phyloP scores from a whole-genome alignment of 2,113 vertebrate genomes.

The Anarhynchus alexandrinus region DNA sequence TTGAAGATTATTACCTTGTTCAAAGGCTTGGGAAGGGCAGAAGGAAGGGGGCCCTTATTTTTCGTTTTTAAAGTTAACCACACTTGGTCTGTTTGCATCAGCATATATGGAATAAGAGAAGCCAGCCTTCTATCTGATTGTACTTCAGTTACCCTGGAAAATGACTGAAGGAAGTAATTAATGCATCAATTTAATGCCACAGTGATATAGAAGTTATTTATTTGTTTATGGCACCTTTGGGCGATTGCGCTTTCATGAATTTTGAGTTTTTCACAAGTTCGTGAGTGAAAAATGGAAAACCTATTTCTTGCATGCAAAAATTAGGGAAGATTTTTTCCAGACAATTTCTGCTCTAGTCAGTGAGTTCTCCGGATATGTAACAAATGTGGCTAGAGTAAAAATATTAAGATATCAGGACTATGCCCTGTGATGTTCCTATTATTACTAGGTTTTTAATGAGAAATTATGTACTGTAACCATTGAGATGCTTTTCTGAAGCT shows the following conservation, averaged over 20 bases:
- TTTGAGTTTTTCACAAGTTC: neutral
- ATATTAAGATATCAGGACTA: neutral
- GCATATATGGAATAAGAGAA: neutral
- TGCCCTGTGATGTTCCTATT: neutral
- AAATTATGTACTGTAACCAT: neutral
- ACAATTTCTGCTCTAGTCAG: neutral
- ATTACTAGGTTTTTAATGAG: neutral
- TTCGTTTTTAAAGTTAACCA: neutral
- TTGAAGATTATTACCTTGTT: neutral
- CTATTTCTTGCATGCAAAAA: neutral
- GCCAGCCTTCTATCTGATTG: neutral
- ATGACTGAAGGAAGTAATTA: neutral
- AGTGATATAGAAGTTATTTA: neutral
- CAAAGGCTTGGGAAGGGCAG: neutral
- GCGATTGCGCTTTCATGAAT: neutral
- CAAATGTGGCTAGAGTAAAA: neutral
- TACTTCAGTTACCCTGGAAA: neutral
- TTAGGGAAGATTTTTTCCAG: neutral
- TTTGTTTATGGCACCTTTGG: neutral
- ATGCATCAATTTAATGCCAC: neutral
- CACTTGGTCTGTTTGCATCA: neutral
- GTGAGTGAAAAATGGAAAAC: neutral
- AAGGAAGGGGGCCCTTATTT: neutral
- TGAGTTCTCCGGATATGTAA: neutral
- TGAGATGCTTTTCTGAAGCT: neutral